A percentile compares a stretch with the other conserved stretches of the same genome.
These are phyloP conservation scores for Rhabdophis nuchalis DNA, from an alignment of 2,797 vertebrate species.

Conservation along the genomic window DNA sequence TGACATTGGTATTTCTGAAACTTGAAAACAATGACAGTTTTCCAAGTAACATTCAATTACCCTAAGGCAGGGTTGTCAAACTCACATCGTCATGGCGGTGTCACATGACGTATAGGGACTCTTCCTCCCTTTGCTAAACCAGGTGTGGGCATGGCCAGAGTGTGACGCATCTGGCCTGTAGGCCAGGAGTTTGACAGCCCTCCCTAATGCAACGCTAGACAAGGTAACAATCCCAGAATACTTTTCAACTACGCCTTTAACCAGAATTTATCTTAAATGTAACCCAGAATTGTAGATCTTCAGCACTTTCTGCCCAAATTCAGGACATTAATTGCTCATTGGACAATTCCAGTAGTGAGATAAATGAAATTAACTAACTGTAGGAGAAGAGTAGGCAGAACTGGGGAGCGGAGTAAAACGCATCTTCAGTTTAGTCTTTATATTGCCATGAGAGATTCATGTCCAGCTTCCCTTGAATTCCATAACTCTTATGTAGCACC, in stretches of 20 bases:
- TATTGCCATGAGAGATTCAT: neutral
- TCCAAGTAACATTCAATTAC: neutral
- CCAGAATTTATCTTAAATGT: neutral
- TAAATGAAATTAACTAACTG: neutral
- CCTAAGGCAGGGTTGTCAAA: neutral
- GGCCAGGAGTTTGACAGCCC: no score
- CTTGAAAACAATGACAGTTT: neutral
- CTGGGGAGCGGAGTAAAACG: neutral
- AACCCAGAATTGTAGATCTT: neutral
- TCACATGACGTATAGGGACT: no score
- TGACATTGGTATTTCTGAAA: neutral
- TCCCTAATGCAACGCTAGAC: neutral
- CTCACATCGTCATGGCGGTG: no score
- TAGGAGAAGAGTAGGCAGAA: neutral
- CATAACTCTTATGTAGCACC: neutral
- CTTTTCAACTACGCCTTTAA: neutral
- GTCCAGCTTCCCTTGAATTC: neutral
- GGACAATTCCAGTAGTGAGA: neutral
- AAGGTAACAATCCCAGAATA: neutral
- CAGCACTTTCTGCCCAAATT: neutral
- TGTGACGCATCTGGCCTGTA: no score
- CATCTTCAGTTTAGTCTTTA: neutral
- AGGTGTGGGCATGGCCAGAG: no score
- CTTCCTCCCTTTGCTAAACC: no score
- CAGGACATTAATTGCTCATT: neutral